Percentiles rank a stretch among this genome's conserved stretches.
phyloP scores from a whole-genome alignment of 1,140 invertebrate species.

The Bradysia coprophila region DNA sequence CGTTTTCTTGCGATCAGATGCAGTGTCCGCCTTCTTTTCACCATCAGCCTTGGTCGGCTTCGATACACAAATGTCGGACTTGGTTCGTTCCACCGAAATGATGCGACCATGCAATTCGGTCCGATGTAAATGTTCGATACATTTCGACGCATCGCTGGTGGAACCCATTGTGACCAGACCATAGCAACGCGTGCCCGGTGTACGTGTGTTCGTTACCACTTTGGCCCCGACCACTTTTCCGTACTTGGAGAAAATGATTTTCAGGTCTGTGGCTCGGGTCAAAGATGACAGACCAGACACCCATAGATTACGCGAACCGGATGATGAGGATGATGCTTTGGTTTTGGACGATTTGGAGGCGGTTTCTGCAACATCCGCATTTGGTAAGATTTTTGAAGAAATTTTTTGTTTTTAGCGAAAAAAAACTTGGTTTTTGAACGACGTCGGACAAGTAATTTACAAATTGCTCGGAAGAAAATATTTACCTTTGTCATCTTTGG shows the following conservation, averaged over 20 bases:
- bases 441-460: neutral
- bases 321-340: constrained; percentile 15
- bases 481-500: constrained; percentile 24
- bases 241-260: constrained; percentile 76
- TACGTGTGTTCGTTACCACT: constrained; percentile 86
- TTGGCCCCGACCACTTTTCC: constrained; percentile 92
- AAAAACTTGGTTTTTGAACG: neutral
- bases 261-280: constrained; percentile 80
- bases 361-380: neutral
- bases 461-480: constrained; percentile 5
- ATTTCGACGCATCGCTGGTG: constrained; percentile 70
- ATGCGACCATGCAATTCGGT: constrained; percentile 82
- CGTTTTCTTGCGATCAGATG: constrained; percentile 6
- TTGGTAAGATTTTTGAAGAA: neutral
- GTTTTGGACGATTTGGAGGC: constrained; percentile 2
- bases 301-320: constrained; percentile 63
- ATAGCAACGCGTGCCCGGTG: constrained; percentile 79
- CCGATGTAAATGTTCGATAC: constrained; percentile 72
- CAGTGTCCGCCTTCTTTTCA: constrained; percentile 15
- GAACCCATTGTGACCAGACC: constrained; percentile 89
- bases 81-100: constrained; percentile 79
- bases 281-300: constrained; percentile 77
- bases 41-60: constrained; percentile 2
- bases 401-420: constrained; percentile 2
- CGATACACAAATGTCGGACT: constrained; percentile 27